These are phyloP conservation scores for Drosophila hydei DNA, from an alignment of 1,140 invertebrate species.

Conservation along the genomic window DNA sequence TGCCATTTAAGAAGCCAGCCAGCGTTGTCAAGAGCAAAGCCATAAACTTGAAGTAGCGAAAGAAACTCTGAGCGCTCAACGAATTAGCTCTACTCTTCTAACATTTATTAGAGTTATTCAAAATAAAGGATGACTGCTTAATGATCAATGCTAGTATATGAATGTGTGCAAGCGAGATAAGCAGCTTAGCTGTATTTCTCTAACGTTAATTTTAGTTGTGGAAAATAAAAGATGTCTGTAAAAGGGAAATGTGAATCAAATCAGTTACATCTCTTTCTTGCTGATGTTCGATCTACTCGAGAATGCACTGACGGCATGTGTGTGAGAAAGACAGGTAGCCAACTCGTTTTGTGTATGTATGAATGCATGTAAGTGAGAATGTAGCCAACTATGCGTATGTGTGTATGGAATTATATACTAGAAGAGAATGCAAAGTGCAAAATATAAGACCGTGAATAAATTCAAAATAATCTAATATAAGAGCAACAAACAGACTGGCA, in stretches of 20 bases:
- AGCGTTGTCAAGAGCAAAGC: conserved; percentile 54
- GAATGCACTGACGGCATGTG: too few species aligned
- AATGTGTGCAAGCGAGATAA: background rate
- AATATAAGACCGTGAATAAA: background rate
- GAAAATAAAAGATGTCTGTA: too few species aligned
- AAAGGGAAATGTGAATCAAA: background rate
- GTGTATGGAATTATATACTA: background rate
- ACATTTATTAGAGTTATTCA: background rate
- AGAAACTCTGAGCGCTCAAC: conserved; percentile 1
- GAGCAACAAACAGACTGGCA: conserved; percentile 7
- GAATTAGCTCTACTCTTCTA: conserved; percentile 28
- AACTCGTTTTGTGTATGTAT: background rate
- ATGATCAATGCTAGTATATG: background rate
- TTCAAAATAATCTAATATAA: background rate
- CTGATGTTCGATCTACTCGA: too few species aligned
- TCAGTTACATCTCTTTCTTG: too few species aligned
- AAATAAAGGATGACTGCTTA: background rate
- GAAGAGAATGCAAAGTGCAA: background rate
- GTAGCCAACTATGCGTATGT: background rate
- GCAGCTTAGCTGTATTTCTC: background rate
- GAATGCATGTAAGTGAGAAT: background rate
- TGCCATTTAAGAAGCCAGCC: conserved; percentile 71
- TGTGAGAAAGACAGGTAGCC: too few species aligned
- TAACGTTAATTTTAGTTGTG: too few species aligned
- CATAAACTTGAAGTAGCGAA: conserved; percentile 50